These are phyloP conservation scores for Budorcas taxicolor DNA, from an alignment of 2,113 vertebrate genomes.

Conservation along the genomic window DNA sequence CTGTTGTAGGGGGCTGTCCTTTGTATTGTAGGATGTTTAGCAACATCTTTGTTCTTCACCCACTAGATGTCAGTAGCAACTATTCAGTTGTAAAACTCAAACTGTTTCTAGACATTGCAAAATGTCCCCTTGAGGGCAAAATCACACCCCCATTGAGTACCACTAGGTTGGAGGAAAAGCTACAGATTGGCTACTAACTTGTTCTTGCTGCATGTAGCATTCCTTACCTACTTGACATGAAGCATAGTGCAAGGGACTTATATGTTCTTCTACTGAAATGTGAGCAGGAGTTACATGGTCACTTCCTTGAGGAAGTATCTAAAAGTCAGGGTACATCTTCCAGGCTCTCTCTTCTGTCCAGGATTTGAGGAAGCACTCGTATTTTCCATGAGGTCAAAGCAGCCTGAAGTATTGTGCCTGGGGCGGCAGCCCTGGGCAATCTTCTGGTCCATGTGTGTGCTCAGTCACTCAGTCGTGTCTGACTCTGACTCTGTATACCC, in stretches of 20 bases:
- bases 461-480: background rate
- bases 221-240: background rate
- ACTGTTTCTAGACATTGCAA: background rate
- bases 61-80: background rate
- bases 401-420: background rate
- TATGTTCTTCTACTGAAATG: background rate
- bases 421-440: fast-evolving
- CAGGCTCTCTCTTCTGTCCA: background rate
- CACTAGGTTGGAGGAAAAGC: background rate
- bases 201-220: background rate
- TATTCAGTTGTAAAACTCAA: background rate
- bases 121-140: background rate
- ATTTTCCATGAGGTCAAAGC: background rate
- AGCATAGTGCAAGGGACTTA: background rate
- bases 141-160: background rate
- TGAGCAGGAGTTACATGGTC: background rate
- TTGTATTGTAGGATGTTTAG: background rate
- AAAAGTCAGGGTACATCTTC: background rate
- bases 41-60: background rate
- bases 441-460: background rate
- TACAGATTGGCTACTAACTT: background rate
- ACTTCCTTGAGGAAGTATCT: background rate
- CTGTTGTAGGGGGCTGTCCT: background rate
- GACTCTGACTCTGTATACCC: background rate
- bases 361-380: background rate